A percentile compares a stretch with the other conserved stretches of the same genome.
Conservation (phyloP, 2,888 invertebrate genomes). For the Cryptophagus acutangulus region DNA sequence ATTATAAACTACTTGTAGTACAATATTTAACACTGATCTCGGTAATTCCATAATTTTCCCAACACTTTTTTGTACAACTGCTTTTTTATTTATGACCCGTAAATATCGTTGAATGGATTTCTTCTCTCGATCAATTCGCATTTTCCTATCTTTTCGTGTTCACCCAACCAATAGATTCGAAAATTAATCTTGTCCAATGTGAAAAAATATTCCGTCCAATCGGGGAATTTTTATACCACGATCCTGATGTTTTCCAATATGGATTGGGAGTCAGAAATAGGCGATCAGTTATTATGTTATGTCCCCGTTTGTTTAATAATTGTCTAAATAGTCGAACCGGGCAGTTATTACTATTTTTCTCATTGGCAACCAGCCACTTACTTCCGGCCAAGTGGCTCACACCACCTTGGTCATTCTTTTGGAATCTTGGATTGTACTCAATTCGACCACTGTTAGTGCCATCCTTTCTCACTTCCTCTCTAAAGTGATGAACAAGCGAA, state of each 20-base stretch:
- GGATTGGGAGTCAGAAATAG: slow-evolving; percentile 11
- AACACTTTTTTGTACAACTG: too few relatives aligned
- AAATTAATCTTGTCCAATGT: slow-evolving; percentile 7
- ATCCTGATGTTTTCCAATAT: too few relatives aligned
- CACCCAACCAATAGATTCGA: slow-evolving; percentile 8
- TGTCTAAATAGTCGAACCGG: slow-evolving; percentile 13
- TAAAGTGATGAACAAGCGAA: slow-evolving; percentile 9
- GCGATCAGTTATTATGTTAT: slow-evolving; percentile 7
- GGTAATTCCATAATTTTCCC: too few relatives aligned
- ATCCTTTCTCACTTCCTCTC: slow-evolving; percentile 12
- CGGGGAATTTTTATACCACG: slow-evolving; percentile 9
- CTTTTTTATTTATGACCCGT: slow-evolving; percentile 15
- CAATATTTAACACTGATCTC: too few relatives aligned
- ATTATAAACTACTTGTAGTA: too few relatives aligned
- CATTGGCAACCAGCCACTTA: slow-evolving; percentile 20
- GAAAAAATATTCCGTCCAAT: slow-evolving; percentile 8
- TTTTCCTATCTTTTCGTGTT: slow-evolving; percentile 11
- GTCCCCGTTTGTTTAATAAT: slow-evolving; percentile 3
- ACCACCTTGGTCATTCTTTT: slow-evolving; percentile 20
- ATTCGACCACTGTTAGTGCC: slow-evolving; percentile 14
- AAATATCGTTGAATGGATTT: slow-evolving; percentile 13
- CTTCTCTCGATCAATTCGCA: slow-evolving; percentile 9
- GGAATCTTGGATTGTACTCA: slow-evolving; percentile 23
- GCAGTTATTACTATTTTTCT: slow-evolving; percentile 12
- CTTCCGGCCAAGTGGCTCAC: slow-evolving; percentile 16